Base-by-base conservation (phyloP, 2,888 invertebrate species). In the Lucinisca nassula region DNA sequence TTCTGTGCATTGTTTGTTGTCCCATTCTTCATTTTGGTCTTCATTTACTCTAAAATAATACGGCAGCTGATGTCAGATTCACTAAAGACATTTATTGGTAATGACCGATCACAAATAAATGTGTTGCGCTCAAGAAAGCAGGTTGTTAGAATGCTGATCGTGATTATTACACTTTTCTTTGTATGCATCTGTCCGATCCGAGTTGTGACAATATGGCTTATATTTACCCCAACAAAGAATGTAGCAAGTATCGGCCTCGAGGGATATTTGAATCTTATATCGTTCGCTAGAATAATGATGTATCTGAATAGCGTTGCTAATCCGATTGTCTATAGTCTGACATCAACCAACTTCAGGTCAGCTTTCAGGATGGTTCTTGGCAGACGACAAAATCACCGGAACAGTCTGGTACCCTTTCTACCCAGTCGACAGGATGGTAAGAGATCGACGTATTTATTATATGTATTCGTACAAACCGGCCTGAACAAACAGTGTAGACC, bases 291-390 rank as follows among this genome's bases (percentile, higher is more conserved):
- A 92, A 88, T 92, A 17, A 89, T 98, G 98, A 97, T 98, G 91
- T 98, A 98, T 96, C 97, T 98, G 79, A 98, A 99, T 96, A 98
- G 98, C 74, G 98, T 98, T 17, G 97, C 98, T 80, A 98, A 99
- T 97, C 98, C 98, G 17, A 98, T 98, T 94, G 97, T 98, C 78
- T 99, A 99, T 96, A 98, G 98, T 96, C 97, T 98, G 81, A 98
- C 98, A 98, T 98, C 98, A 84, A 98, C 98, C 0, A 98, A 98
- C 96, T 98, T 99, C 96, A 97, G 98, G 10, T 97, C 89, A 21
- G 95, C 93, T 10, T 93, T 92, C 80, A 81, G 75, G 32, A 61
- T 67, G 10, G 75, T 85, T 2, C 73, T 85, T 6, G 12, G 72
- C 10, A 45, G 45, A 45, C 45, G 45, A n/a, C n/a, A n/a, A n/a